Evolutionary conservation across 2,888 invertebrate genomes (phyloP).

Genomic region (Amphiduros pacificus): DNA sequence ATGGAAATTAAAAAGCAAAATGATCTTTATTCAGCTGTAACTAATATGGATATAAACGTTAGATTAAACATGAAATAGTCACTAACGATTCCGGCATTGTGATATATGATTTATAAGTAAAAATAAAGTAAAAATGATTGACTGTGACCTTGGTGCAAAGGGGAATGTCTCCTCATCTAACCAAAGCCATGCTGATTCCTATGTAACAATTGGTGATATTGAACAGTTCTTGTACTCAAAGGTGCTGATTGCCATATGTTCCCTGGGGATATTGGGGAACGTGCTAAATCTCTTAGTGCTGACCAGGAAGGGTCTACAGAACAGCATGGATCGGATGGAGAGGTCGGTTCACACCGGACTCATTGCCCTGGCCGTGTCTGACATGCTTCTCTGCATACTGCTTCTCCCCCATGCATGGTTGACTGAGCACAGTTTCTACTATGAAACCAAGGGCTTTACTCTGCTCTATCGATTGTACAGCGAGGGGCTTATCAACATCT

Average conservation of each 20-base stretch:
- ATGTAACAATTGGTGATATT: no score
- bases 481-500: constrained; percentile 3
- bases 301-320: constrained; percentile 45
- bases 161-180: no score
- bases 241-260: constrained; percentile 66
- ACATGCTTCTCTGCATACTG: constrained; percentile 8
- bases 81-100: no score
- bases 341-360: constrained; percentile 1
- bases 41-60: no score
- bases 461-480: constrained; percentile 1
- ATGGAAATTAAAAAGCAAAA: no score
- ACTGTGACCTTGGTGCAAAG: no score
- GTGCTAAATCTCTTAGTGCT: constrained; percentile 48
- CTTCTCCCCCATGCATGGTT: constrained; percentile 3
- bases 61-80: no score
- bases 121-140: no score
- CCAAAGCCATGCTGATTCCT: no score
- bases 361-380: constrained; percentile 3
- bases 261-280: constrained; percentile 50
- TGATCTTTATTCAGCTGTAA: no score
- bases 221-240: no score
- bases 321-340: constrained; percentile 38
- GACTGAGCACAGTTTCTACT: constrained; percentile 3
- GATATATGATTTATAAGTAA: no score
- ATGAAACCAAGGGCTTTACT: neutral